A percentile compares a stretch with the other conserved stretches of the same genome.
These are phyloP conservation scores for Stegophylla sp. DNA, from an alignment of 2,888 invertebrate species.

Conservation along the genomic window DNA sequence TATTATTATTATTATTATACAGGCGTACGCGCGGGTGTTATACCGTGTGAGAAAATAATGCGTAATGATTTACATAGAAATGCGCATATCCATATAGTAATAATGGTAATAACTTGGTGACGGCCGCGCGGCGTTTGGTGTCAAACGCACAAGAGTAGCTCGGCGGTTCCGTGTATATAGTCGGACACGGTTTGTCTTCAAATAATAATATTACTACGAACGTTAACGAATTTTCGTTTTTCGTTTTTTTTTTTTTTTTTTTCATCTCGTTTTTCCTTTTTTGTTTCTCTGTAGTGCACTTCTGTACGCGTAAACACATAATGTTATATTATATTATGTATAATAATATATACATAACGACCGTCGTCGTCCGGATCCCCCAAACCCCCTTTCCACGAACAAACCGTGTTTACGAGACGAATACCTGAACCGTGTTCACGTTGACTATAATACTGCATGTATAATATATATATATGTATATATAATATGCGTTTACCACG, in stretches of 20 bases:
- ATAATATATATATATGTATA: neutral
- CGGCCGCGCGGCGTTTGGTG: conserved; percentile 15
- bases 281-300: no score
- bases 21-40: neutral
- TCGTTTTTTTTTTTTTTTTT: no score
- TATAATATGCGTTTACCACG: neutral
- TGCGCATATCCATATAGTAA: neutral
- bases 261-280: no score
- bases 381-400: no score
- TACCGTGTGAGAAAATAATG: neutral
- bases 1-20: no score
- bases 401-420: neutral
- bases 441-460: neutral
- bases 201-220: neutral
- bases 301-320: no score
- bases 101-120: neutral
- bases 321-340: no score
- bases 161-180: neutral
- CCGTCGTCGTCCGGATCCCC: no score
- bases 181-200: neutral
- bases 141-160: conserved; percentile 15
- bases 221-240: no score
- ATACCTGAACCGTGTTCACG: neutral
- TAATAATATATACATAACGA: no score
- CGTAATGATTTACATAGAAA: conserved; percentile 29